A percentile compares a stretch with the other conserved stretches of the same genome.
Evolutionary conservation across 2,888 invertebrate genomes (phyloP).

Genomic region (Amiota communis): DNA sequence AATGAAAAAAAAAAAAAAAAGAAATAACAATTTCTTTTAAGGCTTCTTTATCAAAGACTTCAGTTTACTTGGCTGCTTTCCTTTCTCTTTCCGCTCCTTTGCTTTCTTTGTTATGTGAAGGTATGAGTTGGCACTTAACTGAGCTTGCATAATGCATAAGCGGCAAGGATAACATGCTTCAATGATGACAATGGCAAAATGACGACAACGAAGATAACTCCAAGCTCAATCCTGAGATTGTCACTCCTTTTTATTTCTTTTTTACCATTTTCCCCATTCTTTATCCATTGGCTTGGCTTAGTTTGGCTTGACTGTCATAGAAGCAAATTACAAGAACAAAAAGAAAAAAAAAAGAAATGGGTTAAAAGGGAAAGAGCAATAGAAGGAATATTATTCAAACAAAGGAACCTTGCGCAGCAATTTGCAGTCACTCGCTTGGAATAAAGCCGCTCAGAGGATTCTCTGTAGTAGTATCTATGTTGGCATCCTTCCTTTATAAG

Average conservation of each 20-base stretch:
- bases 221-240: not conserved
- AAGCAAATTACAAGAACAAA: conserved; percentile 18
- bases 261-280: not conserved
- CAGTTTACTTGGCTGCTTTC: not conserved
- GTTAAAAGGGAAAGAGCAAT: not conserved
- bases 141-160: conserved; percentile 26
- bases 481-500: not conserved
- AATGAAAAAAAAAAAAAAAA: conserved; percentile 32
- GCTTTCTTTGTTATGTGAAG: not conserved
- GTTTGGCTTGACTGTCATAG: not conserved
- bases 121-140: conserved; percentile 29
- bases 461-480: not conserved
- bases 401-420: conserved; percentile 19
- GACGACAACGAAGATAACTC: not conserved
- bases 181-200: too few relatives aligned
- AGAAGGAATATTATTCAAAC: not conserved
- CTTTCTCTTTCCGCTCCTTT: not conserved
- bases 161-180: conserved; percentile 5
- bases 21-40: conserved; percentile 42
- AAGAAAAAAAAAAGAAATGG: conserved; percentile 4
- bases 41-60: conserved; percentile 11
- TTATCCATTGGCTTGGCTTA: not conserved
- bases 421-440: conserved; percentile 25
- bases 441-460: conserved; percentile 11
- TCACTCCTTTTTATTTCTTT: not conserved